Conservation (phyloP, 1,140 invertebrate genomes). For the Brachionus rotundiformis region DNA sequence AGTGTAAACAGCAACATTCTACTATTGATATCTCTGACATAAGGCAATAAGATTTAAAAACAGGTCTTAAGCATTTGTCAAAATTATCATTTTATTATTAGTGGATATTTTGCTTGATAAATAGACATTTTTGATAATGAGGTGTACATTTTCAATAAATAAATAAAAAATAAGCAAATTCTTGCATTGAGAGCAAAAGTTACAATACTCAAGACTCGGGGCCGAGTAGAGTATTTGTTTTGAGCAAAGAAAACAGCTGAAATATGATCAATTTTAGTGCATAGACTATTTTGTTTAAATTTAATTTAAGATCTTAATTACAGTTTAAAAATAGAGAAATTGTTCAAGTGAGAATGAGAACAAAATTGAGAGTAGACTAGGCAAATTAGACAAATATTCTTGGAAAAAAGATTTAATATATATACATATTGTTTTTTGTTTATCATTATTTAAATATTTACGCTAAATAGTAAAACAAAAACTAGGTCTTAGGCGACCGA, state of each 20-base stretch:
- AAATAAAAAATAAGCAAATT: conserved; percentile 23
- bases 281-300: conserved; percentile 40
- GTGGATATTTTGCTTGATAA: background rate
- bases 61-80: too few species aligned
- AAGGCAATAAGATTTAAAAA: too few species aligned
- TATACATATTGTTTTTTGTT: too few species aligned
- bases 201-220: conserved; percentile 29
- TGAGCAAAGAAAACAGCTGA: conserved; percentile 28
- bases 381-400: background rate
- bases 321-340: background rate
- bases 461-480: background rate
- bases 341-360: conserved; percentile 7
- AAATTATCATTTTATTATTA: background rate
- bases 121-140: conserved; percentile 19
- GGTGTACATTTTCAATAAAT: conserved; percentile 7
- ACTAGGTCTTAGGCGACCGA: background rate
- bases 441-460: conserved; percentile 42
- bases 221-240: background rate
- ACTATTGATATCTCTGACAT: too few species aligned
- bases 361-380: background rate
- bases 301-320: conserved; percentile 46
- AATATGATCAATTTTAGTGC: conserved; percentile 9
- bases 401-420: conserved; percentile 17
- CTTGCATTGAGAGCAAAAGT: conserved; percentile 19
- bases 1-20: too few species aligned